Percentiles rank a stretch among this genome's conserved stretches.
Evolutionary conservation across 2,113 vertebrate species (phyloP).

Genomic region (Strigops habroptila): DNA sequence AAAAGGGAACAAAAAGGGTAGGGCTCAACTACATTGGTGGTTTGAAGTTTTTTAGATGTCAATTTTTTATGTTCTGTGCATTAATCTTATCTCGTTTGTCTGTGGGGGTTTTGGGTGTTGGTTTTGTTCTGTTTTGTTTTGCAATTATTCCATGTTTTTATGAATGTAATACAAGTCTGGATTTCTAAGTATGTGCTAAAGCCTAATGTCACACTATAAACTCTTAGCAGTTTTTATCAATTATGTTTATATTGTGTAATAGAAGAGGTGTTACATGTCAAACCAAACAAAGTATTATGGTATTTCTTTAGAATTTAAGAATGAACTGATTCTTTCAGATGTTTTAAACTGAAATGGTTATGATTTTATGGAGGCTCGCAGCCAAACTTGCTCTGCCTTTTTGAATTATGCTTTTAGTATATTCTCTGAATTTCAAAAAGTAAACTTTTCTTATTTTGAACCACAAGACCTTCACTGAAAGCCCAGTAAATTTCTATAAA

Average conservation of each 20-base stretch:
- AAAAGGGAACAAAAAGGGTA: not conserved
- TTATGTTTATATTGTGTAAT: constrained; percentile 18
- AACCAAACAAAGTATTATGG: not conserved
- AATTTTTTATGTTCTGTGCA: not conserved
- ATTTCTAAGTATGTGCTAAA: constrained; percentile 34
- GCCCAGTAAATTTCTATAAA: not conserved
- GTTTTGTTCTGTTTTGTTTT: not conserved
- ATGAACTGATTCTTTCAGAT: not conserved
- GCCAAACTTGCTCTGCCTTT: not conserved
- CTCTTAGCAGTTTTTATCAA: constrained; percentile 20
- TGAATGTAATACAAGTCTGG: not conserved
- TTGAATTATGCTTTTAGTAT: not conserved
- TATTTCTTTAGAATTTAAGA: constrained; percentile 12
- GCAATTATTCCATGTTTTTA: not conserved
- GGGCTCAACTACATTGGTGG: not conserved
- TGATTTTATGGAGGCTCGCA: not conserved
- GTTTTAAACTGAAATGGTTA: not conserved
- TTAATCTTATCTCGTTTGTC: not conserved
- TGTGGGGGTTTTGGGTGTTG: not conserved
- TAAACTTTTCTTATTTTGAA: not conserved
- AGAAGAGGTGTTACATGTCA: not conserved
- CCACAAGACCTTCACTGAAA: not conserved
- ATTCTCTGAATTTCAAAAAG: not conserved
- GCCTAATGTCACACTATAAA: constrained; percentile 2
- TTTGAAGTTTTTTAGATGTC: not conserved